These are phyloP conservation scores for Aphidius colemani DNA, from an alignment of 2,888 invertebrate species.

Conservation along the genomic window DNA sequence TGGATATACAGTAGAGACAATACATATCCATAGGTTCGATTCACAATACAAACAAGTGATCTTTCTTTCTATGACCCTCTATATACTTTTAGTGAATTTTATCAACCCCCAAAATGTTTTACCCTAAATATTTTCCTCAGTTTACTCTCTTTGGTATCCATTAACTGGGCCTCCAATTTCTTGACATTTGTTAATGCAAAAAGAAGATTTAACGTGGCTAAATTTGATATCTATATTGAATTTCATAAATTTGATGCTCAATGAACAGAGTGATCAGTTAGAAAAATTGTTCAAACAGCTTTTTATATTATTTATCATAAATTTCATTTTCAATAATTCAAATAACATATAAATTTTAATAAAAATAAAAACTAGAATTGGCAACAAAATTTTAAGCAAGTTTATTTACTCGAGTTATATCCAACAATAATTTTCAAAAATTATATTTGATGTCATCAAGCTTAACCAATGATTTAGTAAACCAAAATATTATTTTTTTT, in stretches of 20 bases:
- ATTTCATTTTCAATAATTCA: too few species aligned
- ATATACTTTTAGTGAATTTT: background rate
- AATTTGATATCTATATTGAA: background rate
- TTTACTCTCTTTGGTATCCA: conserved; percentile 49
- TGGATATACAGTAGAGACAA: conserved; percentile 10
- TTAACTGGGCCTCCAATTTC: conserved; percentile 58
- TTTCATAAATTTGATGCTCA: background rate
- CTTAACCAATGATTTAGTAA: too few species aligned
- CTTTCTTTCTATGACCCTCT: conserved; percentile 15
- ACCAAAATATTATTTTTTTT: too few species aligned
- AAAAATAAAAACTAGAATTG: too few species aligned
- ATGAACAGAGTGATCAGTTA: background rate
- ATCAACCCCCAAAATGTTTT: conserved; percentile 24
- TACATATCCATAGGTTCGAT: conserved; percentile 21
- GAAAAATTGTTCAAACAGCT: conserved; percentile 11
- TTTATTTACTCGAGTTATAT: too few species aligned
- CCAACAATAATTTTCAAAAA: too few species aligned
- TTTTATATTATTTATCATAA: background rate
- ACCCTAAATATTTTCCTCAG: conserved; percentile 18
- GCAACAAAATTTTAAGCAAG: too few species aligned
- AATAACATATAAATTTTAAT: too few species aligned
- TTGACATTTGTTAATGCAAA: conserved; percentile 35
- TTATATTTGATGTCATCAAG: too few species aligned
- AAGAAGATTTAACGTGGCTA: background rate
- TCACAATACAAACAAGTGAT: conserved; percentile 46